Conservation (phyloP, 2,888 invertebrate species). For the Selenia dentaria region DNA sequence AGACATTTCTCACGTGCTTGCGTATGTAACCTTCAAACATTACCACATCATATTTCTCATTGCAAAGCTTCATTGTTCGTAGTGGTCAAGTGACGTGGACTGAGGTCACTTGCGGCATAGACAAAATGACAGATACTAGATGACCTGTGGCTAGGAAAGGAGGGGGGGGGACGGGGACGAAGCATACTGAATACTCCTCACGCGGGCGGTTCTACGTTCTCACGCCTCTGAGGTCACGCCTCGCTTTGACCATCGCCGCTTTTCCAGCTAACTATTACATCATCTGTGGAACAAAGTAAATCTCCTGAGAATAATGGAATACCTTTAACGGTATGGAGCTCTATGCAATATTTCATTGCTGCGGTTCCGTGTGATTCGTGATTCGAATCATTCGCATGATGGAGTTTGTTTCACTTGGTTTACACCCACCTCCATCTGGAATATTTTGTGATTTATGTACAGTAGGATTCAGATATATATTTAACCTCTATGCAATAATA, state of each 20-base stretch:
- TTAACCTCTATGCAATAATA: too few relatives aligned
- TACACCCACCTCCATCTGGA: constrained; percentile 3
- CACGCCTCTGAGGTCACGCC: constrained; percentile 82
- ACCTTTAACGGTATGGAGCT: constrained; percentile 63
- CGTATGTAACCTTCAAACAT: constrained; percentile 10
- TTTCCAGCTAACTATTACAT: constrained; percentile 5
- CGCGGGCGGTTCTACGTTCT: constrained; percentile 69
- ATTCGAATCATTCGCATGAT: constrained; percentile 29
- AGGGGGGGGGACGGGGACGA: constrained; percentile 34
- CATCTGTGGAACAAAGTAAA: constrained; percentile 30
- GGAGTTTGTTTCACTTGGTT: constrained; percentile 10
- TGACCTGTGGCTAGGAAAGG: constrained; percentile 33
- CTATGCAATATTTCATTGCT: constrained; percentile 54
- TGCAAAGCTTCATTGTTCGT: constrained; percentile 38
- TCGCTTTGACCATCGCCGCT: constrained; percentile 74
- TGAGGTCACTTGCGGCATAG: constrained; percentile 44
- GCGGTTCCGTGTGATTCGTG: constrained; percentile 32
- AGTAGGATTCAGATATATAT: neutral
- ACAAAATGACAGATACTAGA: neutral
- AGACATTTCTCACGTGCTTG: constrained; percentile 15
- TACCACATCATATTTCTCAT: constrained; percentile 21
- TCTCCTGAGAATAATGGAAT: constrained; percentile 59
- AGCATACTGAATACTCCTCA: constrained; percentile 28
- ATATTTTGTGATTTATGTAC: constrained; percentile 4
- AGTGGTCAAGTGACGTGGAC: constrained; percentile 43